Conservation (phyloP, 2,888 invertebrate species). For the Tromatobia lineatoria region DNA sequence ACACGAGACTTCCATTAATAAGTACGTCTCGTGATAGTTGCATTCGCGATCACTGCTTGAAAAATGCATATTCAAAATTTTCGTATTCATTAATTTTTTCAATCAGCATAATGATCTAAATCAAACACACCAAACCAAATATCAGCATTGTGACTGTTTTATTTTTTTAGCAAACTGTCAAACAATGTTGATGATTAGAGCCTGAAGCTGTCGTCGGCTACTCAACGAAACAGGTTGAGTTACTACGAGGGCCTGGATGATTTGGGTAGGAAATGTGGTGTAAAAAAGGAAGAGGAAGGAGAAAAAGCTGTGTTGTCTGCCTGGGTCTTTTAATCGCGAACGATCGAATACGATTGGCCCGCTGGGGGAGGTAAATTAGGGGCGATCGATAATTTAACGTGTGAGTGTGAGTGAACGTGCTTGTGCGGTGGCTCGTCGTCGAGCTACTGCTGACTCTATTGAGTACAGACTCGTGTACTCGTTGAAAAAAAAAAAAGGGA, state of each 20-base stretch:
- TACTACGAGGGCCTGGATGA: not conserved
- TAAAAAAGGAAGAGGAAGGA: constrained; percentile 24
- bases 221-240: not conserved
- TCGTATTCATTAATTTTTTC: too few species aligned
- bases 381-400: constrained; percentile 60
- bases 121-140: not conserved
- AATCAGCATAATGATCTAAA: not conserved
- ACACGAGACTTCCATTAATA: too few species aligned
- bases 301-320: constrained; percentile 59
- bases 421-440: constrained; percentile 9
- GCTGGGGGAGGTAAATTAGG: constrained; percentile 56
- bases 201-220: not conserved
- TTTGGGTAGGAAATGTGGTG: constrained; percentile 36
- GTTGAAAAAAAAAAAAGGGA: constrained; percentile 22
- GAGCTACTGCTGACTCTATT: constrained; percentile 24
- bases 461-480: constrained; percentile 64
- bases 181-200: constrained; percentile 10
- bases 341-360: constrained; percentile 66
- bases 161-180: not conserved
- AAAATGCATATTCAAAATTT: too few species aligned
- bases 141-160: not conserved
- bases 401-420: constrained; percentile 20
- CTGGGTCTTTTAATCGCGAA: constrained; percentile 59
- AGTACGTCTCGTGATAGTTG: too few species aligned
- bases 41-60: too few species aligned